These are phyloP conservation scores for Andrena dorsata DNA, from an alignment of 2,888 invertebrate genomes.

Conservation along the genomic window DNA sequence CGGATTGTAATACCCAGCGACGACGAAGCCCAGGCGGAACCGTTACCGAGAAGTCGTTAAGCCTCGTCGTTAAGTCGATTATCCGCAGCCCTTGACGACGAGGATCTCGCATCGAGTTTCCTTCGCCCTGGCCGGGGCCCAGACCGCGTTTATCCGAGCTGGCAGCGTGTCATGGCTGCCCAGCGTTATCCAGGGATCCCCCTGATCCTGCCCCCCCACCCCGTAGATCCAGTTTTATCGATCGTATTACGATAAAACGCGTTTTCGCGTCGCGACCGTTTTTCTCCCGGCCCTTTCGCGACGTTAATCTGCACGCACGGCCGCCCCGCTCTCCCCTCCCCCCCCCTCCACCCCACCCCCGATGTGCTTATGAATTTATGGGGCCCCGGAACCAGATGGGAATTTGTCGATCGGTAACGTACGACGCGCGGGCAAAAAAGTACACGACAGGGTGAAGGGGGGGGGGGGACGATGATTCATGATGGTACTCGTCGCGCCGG, in stretches of 20 bases:
- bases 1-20: conserved; percentile 67
- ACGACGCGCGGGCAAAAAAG: conserved; percentile 38
- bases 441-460: conserved; percentile 23
- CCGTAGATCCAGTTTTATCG: conserved; percentile 64
- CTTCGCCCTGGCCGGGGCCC: conserved; percentile 39
- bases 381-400: conserved; percentile 33
- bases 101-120: conserved; percentile 74
- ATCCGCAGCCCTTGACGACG: conserved; percentile 73
- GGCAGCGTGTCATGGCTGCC: conserved; percentile 53
- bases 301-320: conserved; percentile 48
- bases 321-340: not conserved
- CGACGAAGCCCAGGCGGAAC: conserved; percentile 56
- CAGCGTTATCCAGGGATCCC: conserved; percentile 46
- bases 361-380: conserved; percentile 46
- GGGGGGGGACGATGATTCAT: conserved; percentile 45
- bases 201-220: conserved; percentile 11
- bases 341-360: not conserved
- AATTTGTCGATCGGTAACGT: conserved; percentile 62
- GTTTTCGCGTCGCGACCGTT: conserved; percentile 19
- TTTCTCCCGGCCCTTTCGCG: conserved; percentile 14
- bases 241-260: conserved; percentile 64
- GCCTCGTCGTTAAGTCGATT: conserved; percentile 78
- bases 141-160: conserved; percentile 60
- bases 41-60: conserved; percentile 78
- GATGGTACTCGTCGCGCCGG: conserved; percentile 25